phyloP scores from a whole-genome alignment of 2,113 vertebrate genomes.

The Holacanthus passer region DNA sequence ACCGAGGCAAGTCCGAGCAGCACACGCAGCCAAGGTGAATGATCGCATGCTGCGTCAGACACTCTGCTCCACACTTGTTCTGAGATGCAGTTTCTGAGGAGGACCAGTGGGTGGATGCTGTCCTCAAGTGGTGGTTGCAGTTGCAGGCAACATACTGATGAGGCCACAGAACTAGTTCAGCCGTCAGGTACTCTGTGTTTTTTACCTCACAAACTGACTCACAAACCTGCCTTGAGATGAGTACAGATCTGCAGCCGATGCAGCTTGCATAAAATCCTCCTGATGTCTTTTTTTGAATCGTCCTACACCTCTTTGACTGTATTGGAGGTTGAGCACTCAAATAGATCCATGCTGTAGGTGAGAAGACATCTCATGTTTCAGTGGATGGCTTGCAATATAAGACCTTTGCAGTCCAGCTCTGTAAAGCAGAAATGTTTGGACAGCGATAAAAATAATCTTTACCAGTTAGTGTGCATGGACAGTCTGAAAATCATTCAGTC shows the following conservation, averaged over 20 bases:
- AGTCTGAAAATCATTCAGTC: conserved; percentile 31
- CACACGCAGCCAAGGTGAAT: conserved; percentile 80
- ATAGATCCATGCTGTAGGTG: conserved; percentile 67
- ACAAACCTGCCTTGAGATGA: conserved; percentile 33
- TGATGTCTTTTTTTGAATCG: conserved; percentile 1
- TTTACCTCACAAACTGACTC: conserved; percentile 17
- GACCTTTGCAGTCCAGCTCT: conserved; percentile 34
- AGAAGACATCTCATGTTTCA: conserved; percentile 73
- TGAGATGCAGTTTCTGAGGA: conserved; percentile 70
- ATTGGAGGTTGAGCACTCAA: conserved; percentile 60
- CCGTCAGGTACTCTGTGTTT: conserved; percentile 46
- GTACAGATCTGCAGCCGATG: conserved; percentile 43
- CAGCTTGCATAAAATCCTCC: conserved; percentile 33
- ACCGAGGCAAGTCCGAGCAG: conserved; percentile 72
- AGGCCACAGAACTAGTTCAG: conserved; percentile 52
- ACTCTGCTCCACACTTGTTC: conserved; percentile 57
- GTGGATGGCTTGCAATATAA: conserved; percentile 67
- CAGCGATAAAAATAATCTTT: conserved; percentile 31
- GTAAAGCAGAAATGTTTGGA: conserved; percentile 48
- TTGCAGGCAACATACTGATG: conserved; percentile 53
- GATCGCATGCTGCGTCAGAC: conserved; percentile 83
- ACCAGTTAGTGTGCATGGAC: not conserved
- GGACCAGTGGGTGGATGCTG: conserved; percentile 70
- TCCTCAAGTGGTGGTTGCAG: conserved; percentile 58
- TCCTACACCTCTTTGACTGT: conserved; percentile 52